A percentile compares a stretch with the other conserved stretches of the same genome.
Evolutionary conservation across 2,113 vertebrate species (phyloP).

Genomic region (Agapornis roseicollis): DNA sequence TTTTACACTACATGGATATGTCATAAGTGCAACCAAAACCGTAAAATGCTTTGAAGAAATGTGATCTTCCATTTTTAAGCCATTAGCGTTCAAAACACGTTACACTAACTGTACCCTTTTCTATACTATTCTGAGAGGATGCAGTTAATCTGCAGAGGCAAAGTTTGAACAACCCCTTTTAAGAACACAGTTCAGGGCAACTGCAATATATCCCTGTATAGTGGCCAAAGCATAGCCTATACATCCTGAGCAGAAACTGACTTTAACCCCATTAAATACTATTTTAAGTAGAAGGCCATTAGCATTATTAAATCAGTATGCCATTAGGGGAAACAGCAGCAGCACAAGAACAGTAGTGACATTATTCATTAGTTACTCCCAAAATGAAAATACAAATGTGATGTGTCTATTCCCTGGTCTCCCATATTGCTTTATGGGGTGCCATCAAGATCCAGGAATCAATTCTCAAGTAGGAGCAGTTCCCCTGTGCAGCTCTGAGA

Average conservation of each 20-base stretch:
- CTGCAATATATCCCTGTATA: background rate
- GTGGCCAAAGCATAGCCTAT: background rate
- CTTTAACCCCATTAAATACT: background rate
- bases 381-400: background rate
- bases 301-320: conserved; percentile 31
- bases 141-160: background rate
- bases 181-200: background rate
- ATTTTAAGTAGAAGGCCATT: conserved; percentile 20
- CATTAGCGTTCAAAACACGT: background rate
- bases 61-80: background rate
- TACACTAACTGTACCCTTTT: background rate
- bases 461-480: background rate
- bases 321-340: conserved; percentile 9
- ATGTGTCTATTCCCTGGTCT: background rate
- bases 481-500: background rate
- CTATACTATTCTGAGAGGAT: background rate
- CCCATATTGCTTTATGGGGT: background rate
- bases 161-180: background rate
- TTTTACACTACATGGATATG: background rate
- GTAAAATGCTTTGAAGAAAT: background rate
- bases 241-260: background rate
- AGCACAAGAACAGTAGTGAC: background rate
- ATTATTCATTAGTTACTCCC: background rate
- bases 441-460: background rate
- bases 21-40: background rate